A percentile compares a stretch with the other conserved stretches of the same genome.
Conservation (phyloP, 2,888 invertebrate genomes). For the Bombyx huttoni region DNA sequence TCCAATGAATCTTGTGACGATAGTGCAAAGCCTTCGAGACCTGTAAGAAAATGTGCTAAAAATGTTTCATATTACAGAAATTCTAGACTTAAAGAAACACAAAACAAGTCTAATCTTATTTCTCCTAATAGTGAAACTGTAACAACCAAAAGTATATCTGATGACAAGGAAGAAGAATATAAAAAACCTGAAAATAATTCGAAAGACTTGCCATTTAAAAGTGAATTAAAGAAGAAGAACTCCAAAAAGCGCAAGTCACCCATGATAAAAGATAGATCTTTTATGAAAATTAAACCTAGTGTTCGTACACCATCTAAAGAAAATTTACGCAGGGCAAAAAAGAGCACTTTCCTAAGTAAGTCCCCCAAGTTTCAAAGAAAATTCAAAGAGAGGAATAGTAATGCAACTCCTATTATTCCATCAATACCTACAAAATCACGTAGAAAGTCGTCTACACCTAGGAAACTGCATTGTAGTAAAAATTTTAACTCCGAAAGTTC, state of each 20-base stretch:
- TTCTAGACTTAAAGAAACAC: conserved; percentile 21
- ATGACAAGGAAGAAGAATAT: conserved; percentile 15
- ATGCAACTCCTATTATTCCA: conserved; percentile 11
- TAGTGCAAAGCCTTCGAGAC: conserved; percentile 28
- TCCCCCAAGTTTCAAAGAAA: conserved; percentile 18
- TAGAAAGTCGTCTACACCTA: conserved; percentile 62
- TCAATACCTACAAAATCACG: conserved; percentile 50
- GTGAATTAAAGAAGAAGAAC: conserved; percentile 17
- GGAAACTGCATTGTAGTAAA: conserved; percentile 55
- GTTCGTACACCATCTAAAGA: conserved; percentile 42
- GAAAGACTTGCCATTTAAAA: conserved; percentile 14
- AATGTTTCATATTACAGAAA: conserved; percentile 54
- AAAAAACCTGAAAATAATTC: conserved; percentile 16
- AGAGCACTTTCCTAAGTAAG: conserved; percentile 16
- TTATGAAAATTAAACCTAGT: conserved; percentile 54
- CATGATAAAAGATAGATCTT: conserved; percentile 34
- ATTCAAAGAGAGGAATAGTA: conserved; percentile 28
- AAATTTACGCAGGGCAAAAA: conserved; percentile 20
- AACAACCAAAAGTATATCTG: conserved; percentile 21
- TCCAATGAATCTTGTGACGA: conserved; percentile 13
- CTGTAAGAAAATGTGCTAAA: conserved; percentile 54
- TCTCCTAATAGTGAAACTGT: conserved; percentile 28
- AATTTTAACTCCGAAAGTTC: conserved; percentile 39
- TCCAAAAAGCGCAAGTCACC: conserved; percentile 37
- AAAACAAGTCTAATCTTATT: conserved; percentile 21